phyloP scores from a whole-genome alignment of 2,888 invertebrate species.

The Stenurella melanura region DNA sequence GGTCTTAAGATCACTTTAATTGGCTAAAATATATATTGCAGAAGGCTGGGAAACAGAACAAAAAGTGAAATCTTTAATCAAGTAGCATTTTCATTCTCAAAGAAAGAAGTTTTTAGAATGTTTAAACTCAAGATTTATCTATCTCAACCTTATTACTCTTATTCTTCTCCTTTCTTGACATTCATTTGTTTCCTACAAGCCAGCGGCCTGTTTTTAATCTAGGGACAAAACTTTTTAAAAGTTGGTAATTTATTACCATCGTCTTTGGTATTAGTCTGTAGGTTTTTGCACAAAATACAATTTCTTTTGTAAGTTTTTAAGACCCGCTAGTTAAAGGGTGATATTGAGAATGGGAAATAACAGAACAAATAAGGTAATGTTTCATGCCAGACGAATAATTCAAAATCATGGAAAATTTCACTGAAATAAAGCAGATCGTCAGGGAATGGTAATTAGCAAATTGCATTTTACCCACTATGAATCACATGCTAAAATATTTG shows the following conservation, averaged over 20 bases:
- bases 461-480: constrained; percentile 45
- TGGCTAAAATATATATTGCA: constrained; percentile 59
- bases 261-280: constrained; percentile 54
- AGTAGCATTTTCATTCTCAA: constrained; percentile 59
- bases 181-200: constrained; percentile 73
- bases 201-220: constrained; percentile 74
- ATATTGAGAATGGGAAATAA: constrained; percentile 41
- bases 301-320: constrained; percentile 56
- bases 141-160: constrained; percentile 72
- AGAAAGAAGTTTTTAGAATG: constrained; percentile 62
- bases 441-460: constrained; percentile 52
- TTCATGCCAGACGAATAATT: constrained; percentile 47
- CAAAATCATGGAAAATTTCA: constrained; percentile 55
- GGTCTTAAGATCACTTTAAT: constrained; percentile 56
- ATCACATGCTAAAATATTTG: constrained; percentile 37
- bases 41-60: constrained; percentile 57
- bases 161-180: constrained; percentile 71
- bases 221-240: constrained; percentile 71
- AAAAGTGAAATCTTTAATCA: constrained; percentile 66
- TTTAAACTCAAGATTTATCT: constrained; percentile 70
- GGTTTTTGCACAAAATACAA: constrained; percentile 55
- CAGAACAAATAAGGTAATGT: constrained; percentile 32
- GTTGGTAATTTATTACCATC: constrained; percentile 70
- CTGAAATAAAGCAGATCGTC: constrained; percentile 53
- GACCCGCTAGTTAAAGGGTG: constrained; percentile 40